phyloP scores from a whole-genome alignment of 1,140 invertebrate genomes.

The Panagrolaimus sp. region DNA sequence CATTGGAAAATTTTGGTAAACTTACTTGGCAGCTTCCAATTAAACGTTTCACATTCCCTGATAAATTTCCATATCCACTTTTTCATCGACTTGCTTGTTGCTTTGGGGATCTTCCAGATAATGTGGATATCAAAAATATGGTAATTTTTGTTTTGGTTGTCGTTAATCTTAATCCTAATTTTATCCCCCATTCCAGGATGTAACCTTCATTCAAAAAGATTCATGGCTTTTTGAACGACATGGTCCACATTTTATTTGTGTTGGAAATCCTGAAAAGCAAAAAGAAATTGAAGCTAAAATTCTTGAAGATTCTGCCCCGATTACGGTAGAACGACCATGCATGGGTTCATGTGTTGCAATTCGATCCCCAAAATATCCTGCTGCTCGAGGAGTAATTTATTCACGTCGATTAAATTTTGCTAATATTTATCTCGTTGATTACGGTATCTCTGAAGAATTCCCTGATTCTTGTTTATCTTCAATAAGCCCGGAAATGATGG shows the following conservation, averaged over 20 bases:
- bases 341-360: background rate
- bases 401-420: background rate
- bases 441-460: constrained; percentile 13
- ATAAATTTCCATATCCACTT: constrained; percentile 7
- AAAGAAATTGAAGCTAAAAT: background rate
- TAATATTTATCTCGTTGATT: background rate
- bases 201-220: background rate
- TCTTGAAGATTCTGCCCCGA: background rate
- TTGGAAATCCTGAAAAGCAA: background rate
- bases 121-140: background rate
- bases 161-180: no score
- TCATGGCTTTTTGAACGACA: background rate
- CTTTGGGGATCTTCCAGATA: constrained; percentile 12
- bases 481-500: background rate
- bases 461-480: background rate
- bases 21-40: background rate
- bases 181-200: no score
- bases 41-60: constrained; percentile 1
- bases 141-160: no score
- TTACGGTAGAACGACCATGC: background rate
- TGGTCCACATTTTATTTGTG: background rate
- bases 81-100: background rate
- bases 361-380: background rate
- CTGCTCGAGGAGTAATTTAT: background rate
- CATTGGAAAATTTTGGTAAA: constrained; percentile 3